Percentiles rank a stretch among this genome's conserved stretches.
Conservation (phyloP, 2,888 invertebrate genomes). For the Cremastinae sp. region DNA sequence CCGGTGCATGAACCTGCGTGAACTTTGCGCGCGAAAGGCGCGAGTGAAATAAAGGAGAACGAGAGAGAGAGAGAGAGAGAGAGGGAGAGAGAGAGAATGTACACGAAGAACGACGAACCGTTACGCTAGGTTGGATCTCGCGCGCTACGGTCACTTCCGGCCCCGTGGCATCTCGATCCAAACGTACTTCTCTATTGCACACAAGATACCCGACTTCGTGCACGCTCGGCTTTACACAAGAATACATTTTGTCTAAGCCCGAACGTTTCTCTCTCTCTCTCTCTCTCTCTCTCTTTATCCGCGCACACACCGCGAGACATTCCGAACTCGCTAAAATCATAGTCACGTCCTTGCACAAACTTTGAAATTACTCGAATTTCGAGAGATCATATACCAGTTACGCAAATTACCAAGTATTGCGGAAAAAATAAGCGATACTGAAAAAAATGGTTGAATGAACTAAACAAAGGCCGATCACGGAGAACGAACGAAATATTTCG, state of each 20-base stretch:
- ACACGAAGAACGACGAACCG: constrained; percentile 60
- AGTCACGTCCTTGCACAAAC: too few relatives aligned
- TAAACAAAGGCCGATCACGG: too few relatives aligned
- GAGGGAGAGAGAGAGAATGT: constrained; percentile 9
- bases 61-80: constrained; percentile 27
- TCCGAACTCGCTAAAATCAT: too few relatives aligned
- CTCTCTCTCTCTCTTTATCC: neutral
- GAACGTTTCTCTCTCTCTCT: too few relatives aligned
- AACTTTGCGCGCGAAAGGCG: constrained; percentile 63
- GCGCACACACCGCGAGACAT: neutral
- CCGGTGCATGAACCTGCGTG: constrained; percentile 67
- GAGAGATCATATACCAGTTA: too few relatives aligned
- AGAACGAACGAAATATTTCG: too few relatives aligned
- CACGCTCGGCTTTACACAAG: constrained; percentile 23
- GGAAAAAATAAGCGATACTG: too few relatives aligned
- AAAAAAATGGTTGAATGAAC: too few relatives aligned
- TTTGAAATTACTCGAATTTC: too few relatives aligned
- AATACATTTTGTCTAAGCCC: constrained; percentile 9
- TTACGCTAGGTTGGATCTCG: constrained; percentile 63
- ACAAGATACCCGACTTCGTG: constrained; percentile 30
- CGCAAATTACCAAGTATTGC: too few relatives aligned
- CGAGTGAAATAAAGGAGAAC: constrained; percentile 30
- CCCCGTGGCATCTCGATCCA: constrained; percentile 62
- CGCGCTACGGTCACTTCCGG: constrained; percentile 64
- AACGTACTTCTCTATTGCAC: constrained; percentile 44